Base-by-base conservation (phyloP, 2,113 vertebrate genomes). In the Xiphorhynchus elegans region DNA sequence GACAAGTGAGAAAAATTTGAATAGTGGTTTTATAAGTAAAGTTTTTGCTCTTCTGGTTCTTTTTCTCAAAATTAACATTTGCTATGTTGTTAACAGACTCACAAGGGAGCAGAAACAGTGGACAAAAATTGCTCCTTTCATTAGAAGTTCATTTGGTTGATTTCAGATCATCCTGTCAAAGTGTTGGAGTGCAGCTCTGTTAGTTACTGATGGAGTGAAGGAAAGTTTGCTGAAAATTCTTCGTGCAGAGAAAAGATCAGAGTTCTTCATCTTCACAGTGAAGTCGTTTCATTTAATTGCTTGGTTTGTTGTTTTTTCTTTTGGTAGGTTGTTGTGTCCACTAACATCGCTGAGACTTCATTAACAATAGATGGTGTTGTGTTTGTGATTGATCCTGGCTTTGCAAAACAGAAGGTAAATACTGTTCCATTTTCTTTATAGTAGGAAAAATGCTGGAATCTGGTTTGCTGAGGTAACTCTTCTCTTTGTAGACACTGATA, bases 341-440 rank as follows among this genome's bases (percentile, higher is more conserved):
- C 99, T 95, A 99, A 99, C 96, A 99, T 99, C 56, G 99, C 99
- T 5, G 99, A 99, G 97, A 99, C 99, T 9, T 99, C 99, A 76
- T 98, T 99, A 97, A 99, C 99, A 97, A 99, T 99, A 95, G 99
- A 99, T 63, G 99, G 99, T 8, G 99, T 99, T 81, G 99, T 99
- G 79, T 99, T 99, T 98, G 99, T 99, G 96, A 99, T 99, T 95
- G 99, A 99, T 98, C 99, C 99, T 47, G 99, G 99, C 94, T 99
- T 99, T 98, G 99, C 99, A 44, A 99, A 99, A 97, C 99, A 99
- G 98, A 99, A 99, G 99, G 99, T 99, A 98, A 96, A 5, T 33
- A 42, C 24, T 25, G 4, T 49, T 75, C 44, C 0, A 2, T 29
- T 64, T 52, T 50, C 9, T 17, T 2, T 73, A 5, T 19, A 46